Conservation (phyloP, 2,888 invertebrate genomes). For the Drosophila kuntzei region DNA sequence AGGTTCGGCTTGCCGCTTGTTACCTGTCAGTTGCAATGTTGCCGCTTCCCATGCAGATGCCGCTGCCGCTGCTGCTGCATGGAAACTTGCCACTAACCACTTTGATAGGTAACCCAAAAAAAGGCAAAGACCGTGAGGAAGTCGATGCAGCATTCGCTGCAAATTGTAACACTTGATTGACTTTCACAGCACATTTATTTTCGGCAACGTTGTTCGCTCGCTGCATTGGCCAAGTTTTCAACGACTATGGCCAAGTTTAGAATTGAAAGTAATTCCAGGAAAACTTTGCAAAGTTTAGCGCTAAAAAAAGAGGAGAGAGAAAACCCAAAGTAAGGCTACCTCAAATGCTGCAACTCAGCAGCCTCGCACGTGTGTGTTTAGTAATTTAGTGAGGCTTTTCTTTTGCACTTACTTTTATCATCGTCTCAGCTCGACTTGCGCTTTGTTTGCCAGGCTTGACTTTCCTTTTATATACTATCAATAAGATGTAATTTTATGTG, state of each 20-base stretch:
- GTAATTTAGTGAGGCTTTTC: slow-evolving; percentile 54
- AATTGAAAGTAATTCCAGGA: slow-evolving; percentile 69
- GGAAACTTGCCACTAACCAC: slow-evolving; percentile 30
- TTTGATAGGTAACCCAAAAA: slow-evolving; percentile 30
- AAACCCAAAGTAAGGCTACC: background rate
- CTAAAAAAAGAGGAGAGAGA: slow-evolving; percentile 6
- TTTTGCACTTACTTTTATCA: slow-evolving; percentile 17
- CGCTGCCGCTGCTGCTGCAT: slow-evolving; percentile 61
- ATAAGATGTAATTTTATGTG: slow-evolving; percentile 74
- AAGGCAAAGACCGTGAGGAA: background rate
- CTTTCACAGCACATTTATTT: slow-evolving; percentile 79
- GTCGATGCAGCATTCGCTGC: slow-evolving; percentile 37
- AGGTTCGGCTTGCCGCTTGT: slow-evolving; percentile 18
- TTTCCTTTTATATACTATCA: slow-evolving; percentile 44
- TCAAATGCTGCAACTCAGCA: slow-evolving; percentile 51
- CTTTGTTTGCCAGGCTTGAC: slow-evolving; percentile 20
- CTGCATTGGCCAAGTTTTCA: slow-evolving; percentile 39
- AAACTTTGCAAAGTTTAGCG: slow-evolving; percentile 48
- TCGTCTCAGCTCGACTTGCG: background rate
- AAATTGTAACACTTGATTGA: slow-evolving; percentile 78
- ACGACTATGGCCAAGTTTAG: slow-evolving; percentile 73
- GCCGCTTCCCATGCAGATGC: slow-evolving; percentile 67
- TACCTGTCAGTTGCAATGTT: slow-evolving; percentile 71
- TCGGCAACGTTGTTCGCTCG: slow-evolving; percentile 35
- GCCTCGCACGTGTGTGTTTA: slow-evolving; percentile 46